Percentiles rank a stretch among this genome's conserved stretches.
phyloP scores from a whole-genome alignment of 2,113 vertebrate species.

The Pelobates fuscus region DNA sequence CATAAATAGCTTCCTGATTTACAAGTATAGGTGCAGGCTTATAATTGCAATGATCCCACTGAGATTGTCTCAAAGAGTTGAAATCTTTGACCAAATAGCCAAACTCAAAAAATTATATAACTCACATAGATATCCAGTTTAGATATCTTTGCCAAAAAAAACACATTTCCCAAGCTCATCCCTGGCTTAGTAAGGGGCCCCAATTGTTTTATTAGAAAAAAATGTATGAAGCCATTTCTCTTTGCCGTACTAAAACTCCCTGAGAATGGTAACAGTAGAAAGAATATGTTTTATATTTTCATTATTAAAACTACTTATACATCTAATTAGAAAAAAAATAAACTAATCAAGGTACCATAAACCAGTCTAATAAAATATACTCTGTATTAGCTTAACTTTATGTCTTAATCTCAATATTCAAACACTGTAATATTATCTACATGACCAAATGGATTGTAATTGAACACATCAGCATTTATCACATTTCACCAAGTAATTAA shows the following conservation, averaged over 20 bases:
- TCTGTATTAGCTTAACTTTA: constrained; percentile 38
- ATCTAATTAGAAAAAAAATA: constrained; percentile 48
- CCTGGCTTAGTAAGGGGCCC: no score
- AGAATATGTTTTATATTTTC: constrained; percentile 32
- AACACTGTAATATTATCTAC: constrained; percentile 43
- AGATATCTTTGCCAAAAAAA: no score
- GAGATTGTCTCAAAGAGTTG: no score
- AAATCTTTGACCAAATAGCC: no score
- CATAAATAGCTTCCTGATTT: no score
- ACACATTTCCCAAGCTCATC: no score
- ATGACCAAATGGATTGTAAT: constrained; percentile 49
- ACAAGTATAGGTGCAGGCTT: no score
- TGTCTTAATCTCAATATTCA: constrained; percentile 30
- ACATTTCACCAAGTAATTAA: constrained; percentile 51
- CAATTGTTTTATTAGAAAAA: no score
- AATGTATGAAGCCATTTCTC: not conserved
- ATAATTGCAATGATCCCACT: no score
- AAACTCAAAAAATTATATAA: no score
- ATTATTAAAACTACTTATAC: constrained; percentile 41
- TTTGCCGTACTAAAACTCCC: not conserved
- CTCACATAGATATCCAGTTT: no score
- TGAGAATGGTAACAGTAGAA: not conserved
- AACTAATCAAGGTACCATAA: constrained; percentile 36
- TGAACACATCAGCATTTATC: constrained; percentile 40
- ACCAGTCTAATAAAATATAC: constrained; percentile 40